A percentile compares a stretch with the other conserved stretches of the same genome.
These are phyloP conservation scores for Drosophila oshimai DNA, from an alignment of 1,140 invertebrate genomes.

Conservation along the genomic window DNA sequence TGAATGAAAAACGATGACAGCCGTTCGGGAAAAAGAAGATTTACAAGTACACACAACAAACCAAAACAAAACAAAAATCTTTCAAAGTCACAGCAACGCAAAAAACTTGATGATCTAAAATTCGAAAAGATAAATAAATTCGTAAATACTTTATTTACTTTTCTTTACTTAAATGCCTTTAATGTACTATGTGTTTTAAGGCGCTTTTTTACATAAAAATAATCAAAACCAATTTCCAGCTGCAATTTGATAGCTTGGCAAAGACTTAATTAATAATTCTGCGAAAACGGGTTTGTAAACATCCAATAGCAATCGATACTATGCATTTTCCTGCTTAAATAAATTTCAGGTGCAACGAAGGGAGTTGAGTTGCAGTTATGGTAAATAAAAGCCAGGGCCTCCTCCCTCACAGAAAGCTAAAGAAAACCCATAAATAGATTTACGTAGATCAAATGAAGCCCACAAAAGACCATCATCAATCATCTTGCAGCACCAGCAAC, in stretches of 20 bases:
- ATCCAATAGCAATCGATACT: neutral
- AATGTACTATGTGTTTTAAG: too few species aligned
- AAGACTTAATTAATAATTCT: neutral
- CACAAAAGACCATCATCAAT: slow-evolving; percentile 49
- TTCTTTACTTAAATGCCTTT: too few species aligned
- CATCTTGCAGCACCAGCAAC: slow-evolving; percentile 15
- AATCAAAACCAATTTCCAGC: neutral
- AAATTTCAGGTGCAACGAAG: neutral
- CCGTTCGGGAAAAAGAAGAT: neutral
- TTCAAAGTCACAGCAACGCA: slow-evolving; percentile 25
- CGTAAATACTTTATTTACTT: too few species aligned
- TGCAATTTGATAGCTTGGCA: neutral
- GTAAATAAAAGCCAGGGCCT: neutral
- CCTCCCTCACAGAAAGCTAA: neutral
- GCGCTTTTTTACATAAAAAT: neutral
- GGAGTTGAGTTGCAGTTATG: neutral
- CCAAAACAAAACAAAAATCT: slow-evolving; percentile 14
- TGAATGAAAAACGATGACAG: slow-evolving; percentile 35
- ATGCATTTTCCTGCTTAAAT: too few species aligned
- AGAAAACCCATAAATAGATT: slow-evolving; percentile 2
- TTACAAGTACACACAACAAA: neutral
- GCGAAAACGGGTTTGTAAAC: neutral
- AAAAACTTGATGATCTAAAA: too few species aligned
- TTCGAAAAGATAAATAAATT: neutral
- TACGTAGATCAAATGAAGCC: slow-evolving; percentile 20